Evolutionary conservation across 2,888 invertebrate species (phyloP).

Genomic region (Blastobasis lacticolella): DNA sequence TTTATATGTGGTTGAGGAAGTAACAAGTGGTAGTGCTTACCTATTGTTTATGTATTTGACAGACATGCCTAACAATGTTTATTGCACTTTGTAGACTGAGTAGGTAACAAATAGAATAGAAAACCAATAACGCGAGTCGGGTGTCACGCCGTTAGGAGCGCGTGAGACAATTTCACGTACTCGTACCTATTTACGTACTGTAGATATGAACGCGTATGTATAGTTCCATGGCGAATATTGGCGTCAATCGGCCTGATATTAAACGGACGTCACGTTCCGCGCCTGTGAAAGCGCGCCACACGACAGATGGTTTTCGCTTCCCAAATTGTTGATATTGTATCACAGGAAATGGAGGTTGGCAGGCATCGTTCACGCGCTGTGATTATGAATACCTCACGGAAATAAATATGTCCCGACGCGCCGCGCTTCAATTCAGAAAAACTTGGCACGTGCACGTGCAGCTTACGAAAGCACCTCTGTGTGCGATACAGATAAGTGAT

Average conservation of each 20-base stretch:
- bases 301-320: conserved; percentile 33
- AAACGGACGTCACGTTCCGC: conserved; percentile 50
- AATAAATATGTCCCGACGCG: conserved; percentile 7
- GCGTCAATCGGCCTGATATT: conserved; percentile 26
- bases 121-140: conserved; percentile 18
- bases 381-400: conserved; percentile 12
- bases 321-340: conserved; percentile 27
- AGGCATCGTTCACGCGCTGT: conserved; percentile 1
- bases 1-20: too few species aligned
- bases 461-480: conserved; percentile 29
- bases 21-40: too few species aligned
- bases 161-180: conserved; percentile 37
- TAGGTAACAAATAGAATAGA: too few species aligned
- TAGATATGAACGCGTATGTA: too few species aligned
- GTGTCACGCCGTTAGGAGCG: conserved; percentile 18
- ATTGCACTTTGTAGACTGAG: too few species aligned
- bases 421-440: conserved; percentile 12
- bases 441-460: conserved; percentile 20
- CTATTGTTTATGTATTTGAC: too few species aligned
- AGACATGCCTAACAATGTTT: too few species aligned
- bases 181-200: too few species aligned
- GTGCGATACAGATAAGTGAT: conserved; percentile 32
- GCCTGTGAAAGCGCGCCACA: conserved; percentile 30
- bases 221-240: conserved; percentile 16
- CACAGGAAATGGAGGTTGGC: conserved; percentile 4